Conservation (phyloP, 1,140 invertebrate genomes). For the Aporrectodea caliginosa region DNA sequence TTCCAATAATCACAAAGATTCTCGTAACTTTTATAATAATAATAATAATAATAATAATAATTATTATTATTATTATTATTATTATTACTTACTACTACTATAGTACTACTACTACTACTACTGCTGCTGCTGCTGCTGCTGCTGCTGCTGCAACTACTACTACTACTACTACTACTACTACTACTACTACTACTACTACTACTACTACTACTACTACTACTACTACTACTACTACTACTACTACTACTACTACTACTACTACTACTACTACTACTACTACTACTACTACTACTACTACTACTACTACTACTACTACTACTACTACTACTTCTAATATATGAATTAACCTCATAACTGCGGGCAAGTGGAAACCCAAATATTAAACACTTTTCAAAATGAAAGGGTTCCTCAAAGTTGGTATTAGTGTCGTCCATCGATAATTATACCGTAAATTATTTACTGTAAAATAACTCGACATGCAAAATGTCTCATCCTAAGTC, state of each 20-base stretch:
- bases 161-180: conserved; percentile 18
- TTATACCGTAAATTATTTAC: no score
- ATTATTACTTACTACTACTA: no score
- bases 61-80: conserved; percentile 1
- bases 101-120: no score
- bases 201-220: conserved; percentile 23
- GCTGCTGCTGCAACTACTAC: conserved; percentile 17
- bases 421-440: no score
- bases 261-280: conserved; percentile 16
- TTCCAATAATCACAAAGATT: no score
- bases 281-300: conserved; percentile 17
- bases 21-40: not conserved
- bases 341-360: no score
- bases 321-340: no score
- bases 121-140: not conserved
- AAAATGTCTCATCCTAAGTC: no score
- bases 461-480: no score
- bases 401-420: no score
- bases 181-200: conserved; percentile 22
- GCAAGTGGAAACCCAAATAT: no score
- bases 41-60: not conserved
- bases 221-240: conserved; percentile 20
- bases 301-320: conserved; percentile 5
- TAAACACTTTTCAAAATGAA: no score
- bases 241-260: conserved; percentile 22